Percentiles rank a stretch among this genome's conserved stretches.
Evolutionary conservation across 2,888 invertebrate genomes (phyloP).

Genomic region (Lasioglossum calceatum): DNA sequence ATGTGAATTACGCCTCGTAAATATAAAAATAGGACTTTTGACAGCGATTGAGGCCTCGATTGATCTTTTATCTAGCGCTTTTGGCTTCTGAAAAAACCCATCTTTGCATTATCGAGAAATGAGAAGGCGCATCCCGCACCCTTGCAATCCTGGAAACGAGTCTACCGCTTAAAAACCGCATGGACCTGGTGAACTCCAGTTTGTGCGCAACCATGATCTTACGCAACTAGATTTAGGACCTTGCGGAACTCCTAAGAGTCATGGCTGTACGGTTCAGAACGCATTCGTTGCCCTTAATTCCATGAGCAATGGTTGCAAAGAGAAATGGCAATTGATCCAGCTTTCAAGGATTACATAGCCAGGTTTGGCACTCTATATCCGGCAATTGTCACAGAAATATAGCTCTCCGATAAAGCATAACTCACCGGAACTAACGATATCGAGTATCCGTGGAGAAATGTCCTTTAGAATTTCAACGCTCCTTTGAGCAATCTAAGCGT

Average conservation of each 20-base stretch:
- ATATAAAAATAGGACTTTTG: too few species aligned
- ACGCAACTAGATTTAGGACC: neutral
- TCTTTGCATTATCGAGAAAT: too few species aligned
- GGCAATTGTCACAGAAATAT: slow-evolving; percentile 9
- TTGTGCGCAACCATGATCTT: neutral
- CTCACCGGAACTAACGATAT: neutral
- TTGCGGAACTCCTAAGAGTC: neutral
- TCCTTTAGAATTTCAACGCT: neutral
- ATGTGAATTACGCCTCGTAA: too few species aligned
- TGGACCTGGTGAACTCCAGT: neutral
- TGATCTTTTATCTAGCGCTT: too few species aligned
- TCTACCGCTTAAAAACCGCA: neutral
- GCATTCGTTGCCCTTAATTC: slow-evolving; percentile 8
- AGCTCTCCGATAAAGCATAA: slow-evolving; percentile 7
- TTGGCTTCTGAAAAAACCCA: too few species aligned
- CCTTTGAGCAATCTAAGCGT: neutral
- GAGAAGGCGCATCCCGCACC: too few species aligned
- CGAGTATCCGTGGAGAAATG: neutral
- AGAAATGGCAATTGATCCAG: slow-evolving; percentile 7
- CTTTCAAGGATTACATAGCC: neutral
- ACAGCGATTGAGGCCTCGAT: too few species aligned
- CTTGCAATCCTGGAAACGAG: too few species aligned
- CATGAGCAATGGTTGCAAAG: neutral
- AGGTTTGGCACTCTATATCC: slow-evolving; percentile 9
- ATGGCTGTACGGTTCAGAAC: neutral